Conservation (phyloP, 2,888 invertebrate species). For the Merodon equestris region DNA sequence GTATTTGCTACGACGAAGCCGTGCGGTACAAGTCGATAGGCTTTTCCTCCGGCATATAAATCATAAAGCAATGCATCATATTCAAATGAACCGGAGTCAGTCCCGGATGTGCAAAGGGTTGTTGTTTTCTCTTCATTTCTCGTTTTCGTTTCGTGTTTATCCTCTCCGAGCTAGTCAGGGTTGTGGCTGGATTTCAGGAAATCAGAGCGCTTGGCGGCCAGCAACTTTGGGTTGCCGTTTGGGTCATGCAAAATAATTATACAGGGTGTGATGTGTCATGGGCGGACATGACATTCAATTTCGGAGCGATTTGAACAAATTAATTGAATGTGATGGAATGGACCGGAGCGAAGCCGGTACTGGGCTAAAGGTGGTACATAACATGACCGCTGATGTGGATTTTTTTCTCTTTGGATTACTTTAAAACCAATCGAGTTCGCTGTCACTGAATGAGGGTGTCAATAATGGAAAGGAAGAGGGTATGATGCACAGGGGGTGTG, state of each 20-base stretch:
- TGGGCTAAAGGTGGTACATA: not conserved
- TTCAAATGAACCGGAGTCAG: slow-evolving; percentile 58
- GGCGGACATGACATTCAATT: slow-evolving; percentile 67
- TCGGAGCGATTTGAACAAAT: slow-evolving; percentile 62
- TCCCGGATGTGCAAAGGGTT: not conserved
- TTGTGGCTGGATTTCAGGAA: slow-evolving; percentile 15
- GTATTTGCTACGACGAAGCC: slow-evolving; percentile 14
- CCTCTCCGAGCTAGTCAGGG: not conserved
- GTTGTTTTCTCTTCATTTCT: slow-evolving; percentile 14
- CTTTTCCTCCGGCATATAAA: slow-evolving; percentile 48
- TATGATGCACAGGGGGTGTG: too few species aligned
- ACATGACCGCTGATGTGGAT: slow-evolving; percentile 45
- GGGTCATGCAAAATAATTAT: slow-evolving; percentile 1
- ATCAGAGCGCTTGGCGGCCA: slow-evolving; percentile 18
- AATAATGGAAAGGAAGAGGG: not conserved
- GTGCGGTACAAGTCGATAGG: not conserved
- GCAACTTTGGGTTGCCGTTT: not conserved
- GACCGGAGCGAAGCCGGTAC: not conserved
- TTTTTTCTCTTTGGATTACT: slow-evolving; percentile 33
- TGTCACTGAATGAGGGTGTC: slow-evolving; percentile 48
- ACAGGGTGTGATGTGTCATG: slow-evolving; percentile 36
- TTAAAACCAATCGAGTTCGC: slow-evolving; percentile 42
- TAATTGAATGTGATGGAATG: slow-evolving; percentile 55
- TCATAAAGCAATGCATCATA: slow-evolving; percentile 68
- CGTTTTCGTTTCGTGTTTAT: slow-evolving; percentile 13